Evolutionary conservation across 23 tunicate species (phyloP).

Genomic region (Oikopleura dioica): DNA sequence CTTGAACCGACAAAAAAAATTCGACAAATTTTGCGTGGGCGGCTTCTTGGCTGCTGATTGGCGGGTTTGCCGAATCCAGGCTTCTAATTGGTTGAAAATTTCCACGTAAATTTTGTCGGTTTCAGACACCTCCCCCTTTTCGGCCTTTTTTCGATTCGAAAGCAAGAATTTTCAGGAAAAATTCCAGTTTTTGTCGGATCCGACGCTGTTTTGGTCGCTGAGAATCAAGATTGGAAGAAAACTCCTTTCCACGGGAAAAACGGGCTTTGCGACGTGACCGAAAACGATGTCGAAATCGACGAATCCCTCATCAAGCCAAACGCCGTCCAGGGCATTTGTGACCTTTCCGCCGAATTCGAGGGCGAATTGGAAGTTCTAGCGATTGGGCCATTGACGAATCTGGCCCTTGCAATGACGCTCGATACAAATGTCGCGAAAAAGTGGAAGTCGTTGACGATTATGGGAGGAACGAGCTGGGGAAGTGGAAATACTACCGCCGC

Average conservation of each 20-base stretch:
- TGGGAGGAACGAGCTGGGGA: conserved; percentile 44
- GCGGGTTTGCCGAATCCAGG: no score
- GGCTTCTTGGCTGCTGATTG: no score
- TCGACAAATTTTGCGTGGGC: no score
- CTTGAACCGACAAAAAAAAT: no score
- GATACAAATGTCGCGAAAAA: conserved; percentile 37
- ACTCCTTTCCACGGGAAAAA: background rate
- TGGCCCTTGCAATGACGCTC: conserved; percentile 37
- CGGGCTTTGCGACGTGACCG: background rate
- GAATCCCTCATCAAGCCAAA: background rate
- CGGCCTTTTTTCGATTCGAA: no score
- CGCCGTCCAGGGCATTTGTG: conserved; percentile 1
- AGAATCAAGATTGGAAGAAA: no score
- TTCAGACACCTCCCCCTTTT: no score
- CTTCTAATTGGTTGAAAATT: no score
- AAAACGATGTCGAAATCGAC: background rate
- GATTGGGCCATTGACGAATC: conserved; percentile 59
- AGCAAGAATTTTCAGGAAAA: no score
- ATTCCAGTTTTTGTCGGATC: background rate
- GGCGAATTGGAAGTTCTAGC: conserved; percentile 22
- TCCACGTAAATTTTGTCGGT: no score
- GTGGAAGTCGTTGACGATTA: conserved; percentile 17
- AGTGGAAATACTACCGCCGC: conserved; percentile 40
- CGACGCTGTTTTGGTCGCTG: background rate
- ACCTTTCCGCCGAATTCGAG: conserved; percentile 16